Conservation (phyloP, 2,113 vertebrate genomes). For the Laterallus jamaicensis region DNA sequence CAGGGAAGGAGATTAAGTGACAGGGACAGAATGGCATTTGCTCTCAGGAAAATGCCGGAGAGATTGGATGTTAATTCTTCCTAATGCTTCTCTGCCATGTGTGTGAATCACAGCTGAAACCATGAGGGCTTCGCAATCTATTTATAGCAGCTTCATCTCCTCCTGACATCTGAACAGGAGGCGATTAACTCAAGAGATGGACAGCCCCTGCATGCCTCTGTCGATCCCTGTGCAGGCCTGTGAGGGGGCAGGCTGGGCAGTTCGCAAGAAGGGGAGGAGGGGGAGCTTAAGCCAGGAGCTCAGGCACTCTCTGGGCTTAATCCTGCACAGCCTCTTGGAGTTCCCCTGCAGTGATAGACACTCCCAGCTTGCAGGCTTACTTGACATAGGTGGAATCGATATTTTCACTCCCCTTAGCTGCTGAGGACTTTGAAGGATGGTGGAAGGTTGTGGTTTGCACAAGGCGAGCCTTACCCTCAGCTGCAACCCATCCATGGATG, state of each 20-base stretch:
- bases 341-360: background rate
- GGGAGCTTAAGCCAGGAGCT: background rate
- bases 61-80: slow-evolving; percentile 64
- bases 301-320: background rate
- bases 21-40: background rate
- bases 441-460: background rate
- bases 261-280: background rate
- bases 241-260: background rate
- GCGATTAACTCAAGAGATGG: slow-evolving; percentile 10
- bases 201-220: background rate
- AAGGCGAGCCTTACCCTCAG: slow-evolving; percentile 39
- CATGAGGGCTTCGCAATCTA: slow-evolving; percentile 31
- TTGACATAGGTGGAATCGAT: background rate
- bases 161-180: slow-evolving; percentile 30
- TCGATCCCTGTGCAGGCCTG: background rate
- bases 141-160: slow-evolving; percentile 65
- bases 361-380: background rate
- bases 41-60: slow-evolving; percentile 1
- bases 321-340: background rate
- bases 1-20: background rate
- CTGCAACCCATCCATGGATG: slow-evolving; percentile 54
- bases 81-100: slow-evolving; percentile 55
- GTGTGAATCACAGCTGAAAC: slow-evolving; percentile 45
- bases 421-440: background rate
- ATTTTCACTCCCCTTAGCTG: background rate